Base-by-base conservation (phyloP, 2,113 vertebrate species). In the Poeciliopsis prolifica region DNA sequence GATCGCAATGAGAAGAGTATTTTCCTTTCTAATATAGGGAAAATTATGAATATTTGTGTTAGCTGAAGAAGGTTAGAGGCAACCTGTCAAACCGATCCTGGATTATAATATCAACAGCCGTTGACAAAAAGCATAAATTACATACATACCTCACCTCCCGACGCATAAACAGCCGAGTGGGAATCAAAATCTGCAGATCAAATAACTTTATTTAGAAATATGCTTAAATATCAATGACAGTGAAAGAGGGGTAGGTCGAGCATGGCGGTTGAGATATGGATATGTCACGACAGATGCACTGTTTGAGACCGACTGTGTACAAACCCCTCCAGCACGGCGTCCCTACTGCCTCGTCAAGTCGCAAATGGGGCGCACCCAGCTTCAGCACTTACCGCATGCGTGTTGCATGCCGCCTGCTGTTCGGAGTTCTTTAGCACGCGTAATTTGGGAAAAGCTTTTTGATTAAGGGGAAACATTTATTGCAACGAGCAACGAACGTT, bases 381-480 rank as follows among this genome's bases (percentile, higher is more conserved):
- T 58, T 66, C 48, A 31, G 12, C 3, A 2, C 6, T 35, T 0
- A 0, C 74, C 62, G 87, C 90, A 87, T 91, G 92, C 90, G 89
- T 60, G 75, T 0, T 74, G 24, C 5, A 2, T 24, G 3, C 3
- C 9, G 65, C 29, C 29, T 28, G 2, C 22, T 8, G 17, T 48
- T 14, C 31, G 1, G 0, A 19, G 48, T 78, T 75, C 7, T 62
- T 65, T 35, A 31, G 51, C 88, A 92, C 83, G 86, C 88, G 85
- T 91, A 74, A 19, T 62, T 64, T 30, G 2, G 1, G 6, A 58
- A 68, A 72, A 80, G 22, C 70, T 1, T 13, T 48, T 15, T 61
- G 22, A 40, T 58, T 66, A 64, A 15, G 68, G 13, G 10, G 0
- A 3, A 28, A 3, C 26, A 12, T 24, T 63, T 63, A 15, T 40